phyloP scores from a whole-genome alignment of 92 coral and sea anemone genomes.

The Siderastrea siderea region DNA sequence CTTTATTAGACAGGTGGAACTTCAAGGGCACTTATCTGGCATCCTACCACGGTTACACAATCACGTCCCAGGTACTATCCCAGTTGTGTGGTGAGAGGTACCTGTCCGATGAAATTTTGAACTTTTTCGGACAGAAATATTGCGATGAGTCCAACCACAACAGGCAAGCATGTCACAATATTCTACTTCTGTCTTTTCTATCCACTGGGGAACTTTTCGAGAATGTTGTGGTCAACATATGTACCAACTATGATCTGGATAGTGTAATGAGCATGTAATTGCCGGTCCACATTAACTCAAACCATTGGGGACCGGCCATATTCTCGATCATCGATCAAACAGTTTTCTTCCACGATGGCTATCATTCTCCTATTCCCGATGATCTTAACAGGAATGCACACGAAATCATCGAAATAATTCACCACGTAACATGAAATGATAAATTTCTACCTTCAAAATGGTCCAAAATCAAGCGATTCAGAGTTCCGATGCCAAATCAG shows the following conservation, averaged over 20 bases:
- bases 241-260: background rate
- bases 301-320: conserved; percentile 5
- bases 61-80: too few relatives aligned
- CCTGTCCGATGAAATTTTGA: background rate
- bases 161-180: background rate
- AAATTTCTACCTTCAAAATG: background rate
- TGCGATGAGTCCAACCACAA: background rate
- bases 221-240: background rate
- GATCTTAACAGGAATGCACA: background rate
- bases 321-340: background rate
- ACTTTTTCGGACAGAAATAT: background rate
- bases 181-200: background rate
- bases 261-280: background rate
- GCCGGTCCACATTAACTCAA: background rate
- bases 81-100: too few relatives aligned
- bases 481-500: conserved; percentile 4
- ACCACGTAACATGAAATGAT: background rate
- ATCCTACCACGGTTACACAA: too few relatives aligned
- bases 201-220: background rate
- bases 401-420: background rate
- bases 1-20: too few relatives aligned
- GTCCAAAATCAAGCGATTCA: background rate
- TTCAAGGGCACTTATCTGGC: too few relatives aligned
- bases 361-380: too few relatives aligned
- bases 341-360: too few relatives aligned